These are phyloP conservation scores for Pteruthius melanotis DNA, from an alignment of 2,113 vertebrate genomes.

Conservation along the genomic window DNA sequence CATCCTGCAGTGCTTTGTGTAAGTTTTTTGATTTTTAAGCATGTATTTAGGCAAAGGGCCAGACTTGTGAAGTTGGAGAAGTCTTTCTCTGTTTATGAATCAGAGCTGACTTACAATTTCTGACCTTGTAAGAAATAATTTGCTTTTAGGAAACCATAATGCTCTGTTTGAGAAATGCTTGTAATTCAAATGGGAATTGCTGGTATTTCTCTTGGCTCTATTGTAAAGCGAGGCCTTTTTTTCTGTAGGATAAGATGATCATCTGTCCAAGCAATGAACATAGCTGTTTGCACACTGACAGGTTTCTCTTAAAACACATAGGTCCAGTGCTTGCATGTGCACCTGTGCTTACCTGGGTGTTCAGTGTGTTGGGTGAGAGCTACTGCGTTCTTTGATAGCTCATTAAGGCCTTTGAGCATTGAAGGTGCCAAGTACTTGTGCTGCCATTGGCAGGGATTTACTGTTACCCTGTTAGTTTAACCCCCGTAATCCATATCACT, in stretches of 20 bases:
- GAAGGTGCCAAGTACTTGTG: neutral
- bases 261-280: neutral
- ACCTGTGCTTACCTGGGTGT: neutral
- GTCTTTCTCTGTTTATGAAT: neutral
- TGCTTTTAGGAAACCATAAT: neutral
- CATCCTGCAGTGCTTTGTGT: constrained; percentile 93
- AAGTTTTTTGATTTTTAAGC: constrained; percentile 54
- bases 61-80: neutral
- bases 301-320: neutral
- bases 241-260: neutral
- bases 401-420: neutral
- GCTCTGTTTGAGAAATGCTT: neutral
- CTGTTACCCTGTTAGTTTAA: neutral
- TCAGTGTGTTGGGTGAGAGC: neutral
- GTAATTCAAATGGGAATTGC: neutral
- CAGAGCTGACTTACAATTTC: neutral
- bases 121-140: neutral
- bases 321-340: neutral
- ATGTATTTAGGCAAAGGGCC: neutral
- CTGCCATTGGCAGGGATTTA: neutral
- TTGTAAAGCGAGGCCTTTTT: neutral
- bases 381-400: neutral
- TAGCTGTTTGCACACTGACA: neutral
- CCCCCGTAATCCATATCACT: neutral
- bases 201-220: neutral